Evolutionary conservation across 2,888 invertebrate genomes (phyloP), one percentile per base, ranked within the genome.

Genomic region (Heteromurus nitidus): DNA sequence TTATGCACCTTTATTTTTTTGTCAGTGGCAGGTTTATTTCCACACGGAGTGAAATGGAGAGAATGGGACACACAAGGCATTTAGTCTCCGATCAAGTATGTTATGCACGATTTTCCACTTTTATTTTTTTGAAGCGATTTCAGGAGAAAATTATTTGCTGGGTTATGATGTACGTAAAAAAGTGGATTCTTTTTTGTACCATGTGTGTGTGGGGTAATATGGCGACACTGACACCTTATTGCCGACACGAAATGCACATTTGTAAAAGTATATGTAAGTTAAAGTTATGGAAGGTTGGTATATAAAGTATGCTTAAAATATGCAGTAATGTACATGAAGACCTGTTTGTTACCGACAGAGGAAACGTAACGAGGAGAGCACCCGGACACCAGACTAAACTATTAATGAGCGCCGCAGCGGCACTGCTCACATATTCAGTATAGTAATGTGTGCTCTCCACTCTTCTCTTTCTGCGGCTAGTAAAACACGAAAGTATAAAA

Each of bases 91-190:
- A 73, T 80, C 68, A 68, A 44, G 80, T 68, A 80, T 67, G 67
- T 80, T 69, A 80, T 80, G 80, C 80, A 80, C 80, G 80, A 80
- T 68, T 74, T 67, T 60, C 24, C 74, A 55, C 72, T 80, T 80
- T 31, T 36, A 64, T 72, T 73, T 20, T 18, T 28, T 47, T 16
- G 13, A 68, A 18, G 50, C n/a, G n/a, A n/a, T n/a, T n/a, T n/a
- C n/a, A n/a, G n/a, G n/a, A n/a, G n/a, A n/a, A n/a, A n/a, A n/a
- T n/a, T n/a, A n/a, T n/a, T n/a, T n/a, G n/a, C n/a, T n/a, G n/a
- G n/a, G n/a, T n/a, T n/a, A n/a, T n/a, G n/a, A n/a, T n/a, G n/a
- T n/a, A n/a, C n/a, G n/a, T n/a, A n/a, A n/a, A n/a, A n/a, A n/a
- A n/a, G n/a, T n/a, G n/a, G n/a, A n/a, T n/a, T n/a, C n/a, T n/a